Conservation (phyloP, 2,797 vertebrate genomes). For the Semotilus atromaculatus region DNA sequence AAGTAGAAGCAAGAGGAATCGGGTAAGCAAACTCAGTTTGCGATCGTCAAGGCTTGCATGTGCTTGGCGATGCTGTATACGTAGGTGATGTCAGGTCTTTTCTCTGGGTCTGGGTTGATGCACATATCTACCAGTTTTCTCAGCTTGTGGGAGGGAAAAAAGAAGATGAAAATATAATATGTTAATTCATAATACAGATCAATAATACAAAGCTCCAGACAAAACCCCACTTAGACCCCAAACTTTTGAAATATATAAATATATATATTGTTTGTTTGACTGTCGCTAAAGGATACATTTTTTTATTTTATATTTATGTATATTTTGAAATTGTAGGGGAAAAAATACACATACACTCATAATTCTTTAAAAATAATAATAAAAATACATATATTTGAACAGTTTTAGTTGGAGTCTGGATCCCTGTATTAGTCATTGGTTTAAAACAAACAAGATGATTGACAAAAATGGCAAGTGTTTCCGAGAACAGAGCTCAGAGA, state of each 20-base stretch:
- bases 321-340: not conserved
- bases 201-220: not conserved
- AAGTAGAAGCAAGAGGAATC: constrained; percentile 53
- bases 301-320: not conserved
- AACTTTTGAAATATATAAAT: not conserved
- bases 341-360: too few relatives aligned
- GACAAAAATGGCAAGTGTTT: constrained; percentile 30
- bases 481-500: not conserved
- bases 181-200: constrained; percentile 4
- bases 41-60: constrained; percentile 85
- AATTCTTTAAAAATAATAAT: not conserved
- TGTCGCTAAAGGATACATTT: too few relatives aligned
- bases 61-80: constrained; percentile 94
- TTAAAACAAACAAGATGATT: constrained; percentile 27
- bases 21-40: constrained; percentile 77
- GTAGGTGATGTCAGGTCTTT: constrained; percentile 94
- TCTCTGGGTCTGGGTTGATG: constrained; percentile 98
- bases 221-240: not conserved
- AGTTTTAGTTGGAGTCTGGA: not conserved
- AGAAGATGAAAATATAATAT: not conserved
- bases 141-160: constrained; percentile 77
- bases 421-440: not conserved
- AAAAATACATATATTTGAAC: not conserved
- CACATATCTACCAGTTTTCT: constrained; percentile 96
- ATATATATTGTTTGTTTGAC: too few relatives aligned